These are phyloP conservation scores for Drosophila sucinea DNA, from an alignment of 1,140 invertebrate genomes.

Conservation along the genomic window DNA sequence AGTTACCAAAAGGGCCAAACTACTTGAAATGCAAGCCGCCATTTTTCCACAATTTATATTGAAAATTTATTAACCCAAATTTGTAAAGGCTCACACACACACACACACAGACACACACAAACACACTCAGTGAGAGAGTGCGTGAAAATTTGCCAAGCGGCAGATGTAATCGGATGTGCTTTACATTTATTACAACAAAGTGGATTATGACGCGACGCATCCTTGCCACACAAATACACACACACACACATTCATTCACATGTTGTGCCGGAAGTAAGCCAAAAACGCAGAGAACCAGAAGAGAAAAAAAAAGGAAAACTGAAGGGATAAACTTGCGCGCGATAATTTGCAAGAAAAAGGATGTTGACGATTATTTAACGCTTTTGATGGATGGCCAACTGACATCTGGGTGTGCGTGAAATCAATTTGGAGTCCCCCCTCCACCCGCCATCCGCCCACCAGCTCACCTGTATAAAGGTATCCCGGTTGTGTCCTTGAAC, in stretches of 20 bases:
- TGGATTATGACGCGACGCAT: conserved; percentile 77
- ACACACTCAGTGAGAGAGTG: conserved; percentile 33
- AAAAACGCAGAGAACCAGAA: conserved; percentile 40
- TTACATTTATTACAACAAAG: conserved; percentile 82
- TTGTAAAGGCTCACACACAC: conserved; percentile 45
- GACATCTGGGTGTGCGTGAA: conserved; percentile 35
- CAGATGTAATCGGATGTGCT: conserved; percentile 81
- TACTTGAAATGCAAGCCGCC: conserved; percentile 61
- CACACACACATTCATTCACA: conserved; percentile 14
- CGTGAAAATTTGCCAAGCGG: conserved; percentile 77
- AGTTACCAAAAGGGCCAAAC: conserved; percentile 24
- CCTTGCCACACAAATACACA: conserved; percentile 53
- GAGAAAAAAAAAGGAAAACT: conserved; percentile 13
- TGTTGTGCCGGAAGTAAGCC: conserved; percentile 58
- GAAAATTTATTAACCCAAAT: conserved; percentile 78
- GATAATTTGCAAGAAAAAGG: conserved; percentile 63
- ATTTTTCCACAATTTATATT: conserved; percentile 64
- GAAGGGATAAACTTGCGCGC: conserved; percentile 42
- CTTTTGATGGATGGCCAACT: conserved; percentile 66
- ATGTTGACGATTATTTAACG: conserved; percentile 79
- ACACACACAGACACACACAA: background rate
- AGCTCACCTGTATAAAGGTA: conserved; percentile 92
- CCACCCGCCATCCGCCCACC: background rate
- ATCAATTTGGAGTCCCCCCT: conserved; percentile 38
- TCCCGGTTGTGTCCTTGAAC: conserved; percentile 92